Conservation (phyloP, 1,140 invertebrate species). For the Orussus abietinus region DNA sequence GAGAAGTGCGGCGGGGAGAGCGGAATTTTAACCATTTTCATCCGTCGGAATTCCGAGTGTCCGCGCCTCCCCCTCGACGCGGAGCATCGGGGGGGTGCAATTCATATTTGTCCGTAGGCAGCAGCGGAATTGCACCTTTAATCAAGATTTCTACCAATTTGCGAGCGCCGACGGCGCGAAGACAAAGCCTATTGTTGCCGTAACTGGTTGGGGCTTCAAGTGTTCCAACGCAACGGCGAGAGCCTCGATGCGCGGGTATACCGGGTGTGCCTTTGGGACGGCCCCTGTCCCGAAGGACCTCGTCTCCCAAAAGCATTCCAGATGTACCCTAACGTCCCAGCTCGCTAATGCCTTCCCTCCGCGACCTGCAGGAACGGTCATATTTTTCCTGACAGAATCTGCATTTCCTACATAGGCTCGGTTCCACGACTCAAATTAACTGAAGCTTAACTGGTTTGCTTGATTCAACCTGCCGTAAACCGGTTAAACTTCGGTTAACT, state of each 20-base stretch:
- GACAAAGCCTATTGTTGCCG: constrained; percentile 54
- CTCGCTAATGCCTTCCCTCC: too few species aligned
- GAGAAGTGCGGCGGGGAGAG: too few species aligned
- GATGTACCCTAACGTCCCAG: too few species aligned
- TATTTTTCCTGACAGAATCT: too few species aligned
- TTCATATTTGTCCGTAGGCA: constrained; percentile 46
- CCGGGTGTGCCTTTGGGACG: constrained; percentile 12
- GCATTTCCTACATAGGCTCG: too few species aligned
- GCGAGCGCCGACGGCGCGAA: constrained; percentile 50
- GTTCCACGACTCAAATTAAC: too few species aligned
- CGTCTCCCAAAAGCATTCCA: too few species aligned
- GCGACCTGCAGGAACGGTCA: too few species aligned
- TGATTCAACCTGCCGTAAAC: too few species aligned
- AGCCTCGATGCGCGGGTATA: constrained; percentile 4
- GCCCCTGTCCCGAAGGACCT: too few species aligned
- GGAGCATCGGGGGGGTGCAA: constrained; percentile 32
- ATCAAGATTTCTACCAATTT: constrained; percentile 57
- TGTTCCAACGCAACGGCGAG: constrained; percentile 46
- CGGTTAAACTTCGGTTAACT: too few species aligned
- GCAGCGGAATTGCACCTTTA: constrained; percentile 51
- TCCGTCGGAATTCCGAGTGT: constrained; percentile 16
- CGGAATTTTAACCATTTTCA: constrained; percentile 31
- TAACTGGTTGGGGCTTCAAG: constrained; percentile 54
- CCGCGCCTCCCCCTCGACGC: constrained; percentile 10
- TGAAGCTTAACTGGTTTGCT: too few species aligned